Evolutionary conservation across 2,113 vertebrate genomes (phyloP), one percentile per base, ranked within the genome.

Genomic region (Lagopus leucura): DNA sequence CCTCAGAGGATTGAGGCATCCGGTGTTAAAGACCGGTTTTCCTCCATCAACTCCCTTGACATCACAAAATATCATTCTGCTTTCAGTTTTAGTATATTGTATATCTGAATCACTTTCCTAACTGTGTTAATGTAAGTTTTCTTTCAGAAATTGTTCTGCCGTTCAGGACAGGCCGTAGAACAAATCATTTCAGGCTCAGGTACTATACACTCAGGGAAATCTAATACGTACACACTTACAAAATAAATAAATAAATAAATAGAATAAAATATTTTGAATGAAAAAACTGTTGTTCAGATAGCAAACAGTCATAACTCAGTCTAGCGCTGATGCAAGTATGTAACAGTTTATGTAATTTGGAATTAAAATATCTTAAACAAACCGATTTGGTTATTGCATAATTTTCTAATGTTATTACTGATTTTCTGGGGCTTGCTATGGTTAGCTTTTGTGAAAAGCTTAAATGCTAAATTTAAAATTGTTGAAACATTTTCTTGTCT

Each of bases 391-490:
- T n/a, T 18, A 78, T 2, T 25, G 20, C 22, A 75, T 57, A 74
- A 47, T 24, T 86, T 90, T 90, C 34, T 40, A 94, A 38, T 55
- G 66, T 38, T 43, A 16, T 42, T 0, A 0, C 11, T 78, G 38
- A 38, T 74, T 81, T 88, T 92, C 76, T 64, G 20, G 14, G 20
- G n/a, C 43, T 80, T 78, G 6, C 43, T 74, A 71, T 43, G 15
- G 13, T 24, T 81, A 32, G 4, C 28, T 88, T 34, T 80, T 2
- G 1, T 70, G 45, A 34, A 74, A 77, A 74, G 45, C 12, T 77
- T 83, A 86, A 74, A 90, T 50, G 38, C 19, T 89, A 43, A 78
- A 78, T 71, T 58, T 81, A 70, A 70, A 42, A 57, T 75, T 93
- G 40, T 61, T 86, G 57, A 88, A 83, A 74, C 3, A 42, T 47